A percentile compares a stretch with the other conserved stretches of the same genome.
Evolutionary conservation across 2,113 vertebrate genomes (phyloP).

Genomic region (Deroptyus accipitrinus): DNA sequence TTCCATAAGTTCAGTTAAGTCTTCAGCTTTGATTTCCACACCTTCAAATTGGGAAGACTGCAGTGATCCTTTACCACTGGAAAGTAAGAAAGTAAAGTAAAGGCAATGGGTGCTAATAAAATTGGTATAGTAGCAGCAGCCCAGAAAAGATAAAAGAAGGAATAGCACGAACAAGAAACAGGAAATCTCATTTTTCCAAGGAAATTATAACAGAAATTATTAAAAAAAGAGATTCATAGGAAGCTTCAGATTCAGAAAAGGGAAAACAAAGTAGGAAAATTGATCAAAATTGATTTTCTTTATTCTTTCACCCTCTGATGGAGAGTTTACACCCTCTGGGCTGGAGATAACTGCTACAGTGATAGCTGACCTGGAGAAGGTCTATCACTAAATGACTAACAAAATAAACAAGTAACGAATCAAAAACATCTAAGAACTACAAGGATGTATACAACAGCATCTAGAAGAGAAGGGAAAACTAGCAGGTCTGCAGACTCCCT

Average conservation of each 20-base stretch:
- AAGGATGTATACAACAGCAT: background rate
- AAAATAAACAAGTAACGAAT: background rate
- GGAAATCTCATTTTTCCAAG: background rate
- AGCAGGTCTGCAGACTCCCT: background rate
- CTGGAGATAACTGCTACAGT: background rate
- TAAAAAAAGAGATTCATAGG: background rate
- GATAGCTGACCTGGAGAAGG: background rate
- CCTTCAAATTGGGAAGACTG: background rate
- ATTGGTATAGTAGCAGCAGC: background rate
- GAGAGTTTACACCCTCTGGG: background rate
- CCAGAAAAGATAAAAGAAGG: background rate
- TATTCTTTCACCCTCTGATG: background rate
- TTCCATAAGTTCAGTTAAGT: background rate
- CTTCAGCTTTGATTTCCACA: background rate
- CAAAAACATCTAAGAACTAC: background rate
- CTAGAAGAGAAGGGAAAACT: background rate
- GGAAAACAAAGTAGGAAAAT: background rate
- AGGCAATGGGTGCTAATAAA: background rate
- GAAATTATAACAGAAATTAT: background rate
- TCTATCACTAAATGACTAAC: background rate
- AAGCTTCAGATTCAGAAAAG: background rate
- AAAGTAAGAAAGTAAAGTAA: background rate
- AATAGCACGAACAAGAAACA: background rate
- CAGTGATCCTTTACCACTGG: background rate
- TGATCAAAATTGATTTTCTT: background rate